A percentile compares a stretch with the other conserved stretches of the same genome.
Conservation (phyloP, 1,140 invertebrate species). For the Caenorhabditis remanei region DNA sequence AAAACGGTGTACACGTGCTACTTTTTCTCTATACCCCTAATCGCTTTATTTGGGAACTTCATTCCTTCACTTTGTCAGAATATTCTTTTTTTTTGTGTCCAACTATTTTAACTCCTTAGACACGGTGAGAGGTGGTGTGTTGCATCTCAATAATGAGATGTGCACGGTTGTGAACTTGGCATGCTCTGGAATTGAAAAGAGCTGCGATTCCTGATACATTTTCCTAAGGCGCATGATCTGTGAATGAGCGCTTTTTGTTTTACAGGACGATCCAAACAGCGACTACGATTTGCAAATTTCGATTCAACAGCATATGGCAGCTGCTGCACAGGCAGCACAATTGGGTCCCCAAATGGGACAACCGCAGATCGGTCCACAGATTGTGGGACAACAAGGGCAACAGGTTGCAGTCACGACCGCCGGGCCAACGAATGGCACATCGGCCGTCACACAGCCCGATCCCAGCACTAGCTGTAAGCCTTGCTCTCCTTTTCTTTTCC, state of each 20-base stretch:
- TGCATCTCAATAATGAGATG: conserved; percentile 18
- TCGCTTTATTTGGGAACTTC: neutral
- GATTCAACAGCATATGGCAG: conserved; percentile 59
- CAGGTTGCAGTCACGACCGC: neutral
- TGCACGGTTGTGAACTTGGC: conserved; percentile 44
- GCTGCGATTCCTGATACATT: conserved; percentile 10
- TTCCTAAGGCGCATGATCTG: conserved; percentile 55
- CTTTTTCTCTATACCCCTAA: conserved; percentile 20
- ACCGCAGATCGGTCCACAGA: conserved; percentile 30
- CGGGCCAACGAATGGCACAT: neutral
- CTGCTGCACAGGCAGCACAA: conserved; percentile 12
- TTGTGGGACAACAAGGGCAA: conserved; percentile 36
- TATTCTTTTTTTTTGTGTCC: neutral
- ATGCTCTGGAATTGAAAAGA: conserved; percentile 56
- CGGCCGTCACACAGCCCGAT: conserved; percentile 57
- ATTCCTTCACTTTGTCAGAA: neutral
- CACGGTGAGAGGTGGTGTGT: conserved; percentile 44
- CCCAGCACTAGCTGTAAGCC: conserved; percentile 61
- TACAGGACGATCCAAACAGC: conserved; percentile 55
- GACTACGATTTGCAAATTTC: conserved; percentile 57
- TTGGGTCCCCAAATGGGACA: conserved; percentile 54
- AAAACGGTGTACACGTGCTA: neutral
- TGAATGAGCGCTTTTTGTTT: conserved; percentile 56
- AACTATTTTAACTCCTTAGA: conserved; percentile 6
- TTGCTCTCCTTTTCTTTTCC: conserved; percentile 53